phyloP scores from a whole-genome alignment of 2,888 invertebrate genomes.

The Arenicola marina region DNA sequence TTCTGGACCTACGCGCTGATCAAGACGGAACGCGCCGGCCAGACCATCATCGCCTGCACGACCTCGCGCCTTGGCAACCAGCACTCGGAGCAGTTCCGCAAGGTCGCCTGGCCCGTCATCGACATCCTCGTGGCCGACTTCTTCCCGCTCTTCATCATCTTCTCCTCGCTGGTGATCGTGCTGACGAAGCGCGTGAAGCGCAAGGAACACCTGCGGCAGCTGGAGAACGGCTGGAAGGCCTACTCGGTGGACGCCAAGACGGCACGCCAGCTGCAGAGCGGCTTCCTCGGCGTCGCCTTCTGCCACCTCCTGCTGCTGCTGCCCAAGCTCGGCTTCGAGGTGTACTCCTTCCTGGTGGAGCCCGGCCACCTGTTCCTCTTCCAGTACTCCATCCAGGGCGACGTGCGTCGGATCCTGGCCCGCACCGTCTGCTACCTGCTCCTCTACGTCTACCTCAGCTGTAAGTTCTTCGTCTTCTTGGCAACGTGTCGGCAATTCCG shows the following conservation, averaged over 20 bases:
- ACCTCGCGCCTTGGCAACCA: slow-evolving; percentile 24
- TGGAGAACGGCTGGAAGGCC: slow-evolving; percentile 35
- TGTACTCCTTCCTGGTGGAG: slow-evolving; percentile 6
- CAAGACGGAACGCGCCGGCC: slow-evolving; percentile 24
- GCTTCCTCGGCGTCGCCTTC: slow-evolving; percentile 31
- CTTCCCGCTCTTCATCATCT: slow-evolving; percentile 44
- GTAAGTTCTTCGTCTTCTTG: neutral
- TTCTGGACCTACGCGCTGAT: slow-evolving; percentile 58
- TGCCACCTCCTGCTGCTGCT: slow-evolving; percentile 33
- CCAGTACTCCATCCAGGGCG: neutral
- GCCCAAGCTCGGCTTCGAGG: slow-evolving; percentile 33
- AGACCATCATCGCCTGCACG: slow-evolving; percentile 26
- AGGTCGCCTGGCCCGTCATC: slow-evolving; percentile 48
- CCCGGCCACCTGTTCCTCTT: neutral
- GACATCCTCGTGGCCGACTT: slow-evolving; percentile 44
- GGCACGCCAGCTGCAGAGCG: slow-evolving; percentile 32
- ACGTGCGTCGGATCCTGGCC: neutral
- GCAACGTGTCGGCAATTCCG: neutral
- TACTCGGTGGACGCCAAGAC: slow-evolving; percentile 33
- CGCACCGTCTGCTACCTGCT: neutral
- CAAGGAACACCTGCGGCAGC: slow-evolving; percentile 13
- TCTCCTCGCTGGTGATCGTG: slow-evolving; percentile 37
- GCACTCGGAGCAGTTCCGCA: slow-evolving; percentile 38
- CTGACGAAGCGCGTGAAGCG: slow-evolving; percentile 22
- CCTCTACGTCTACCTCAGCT: slow-evolving; percentile 1